phyloP scores from a whole-genome alignment of 37 sponge, comb jelly and placozoan species.

The Ephydatia muelleri region DNA sequence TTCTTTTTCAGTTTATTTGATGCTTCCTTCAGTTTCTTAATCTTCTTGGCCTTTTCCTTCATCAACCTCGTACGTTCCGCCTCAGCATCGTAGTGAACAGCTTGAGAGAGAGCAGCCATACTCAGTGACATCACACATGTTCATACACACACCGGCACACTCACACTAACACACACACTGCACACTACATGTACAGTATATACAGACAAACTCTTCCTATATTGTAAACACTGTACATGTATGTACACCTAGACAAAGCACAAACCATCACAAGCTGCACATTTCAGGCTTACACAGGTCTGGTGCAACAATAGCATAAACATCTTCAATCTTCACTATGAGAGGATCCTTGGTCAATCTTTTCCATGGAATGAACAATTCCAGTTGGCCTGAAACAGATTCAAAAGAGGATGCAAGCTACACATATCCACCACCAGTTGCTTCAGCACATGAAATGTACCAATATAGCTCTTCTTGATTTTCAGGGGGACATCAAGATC shows the following conservation, averaged over 20 bases:
- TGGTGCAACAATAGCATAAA: conserved; percentile 68
- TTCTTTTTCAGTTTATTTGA: conserved; percentile 66
- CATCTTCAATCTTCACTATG: conserved; percentile 63
- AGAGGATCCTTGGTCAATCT: conserved; percentile 70
- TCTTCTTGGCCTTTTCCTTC: conserved; percentile 67
- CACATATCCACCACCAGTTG: not conserved
- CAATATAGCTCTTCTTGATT: conserved; percentile 63
- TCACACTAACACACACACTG: conserved; percentile 1
- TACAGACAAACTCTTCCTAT: not conserved
- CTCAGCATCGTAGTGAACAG: conserved; percentile 50
- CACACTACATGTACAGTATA: not conserved
- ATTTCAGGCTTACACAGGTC: conserved; percentile 25
- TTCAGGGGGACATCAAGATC: conserved; percentile 63
- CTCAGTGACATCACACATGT: not conserved
- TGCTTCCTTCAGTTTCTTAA: conserved; percentile 59
- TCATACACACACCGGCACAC: not conserved
- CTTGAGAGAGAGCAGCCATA: not conserved
- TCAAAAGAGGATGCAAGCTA: not conserved
- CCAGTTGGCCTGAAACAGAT: conserved; percentile 55
- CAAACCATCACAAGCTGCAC: not conserved
- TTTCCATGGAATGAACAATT: conserved; percentile 86
- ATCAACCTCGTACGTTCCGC: conserved; percentile 45
- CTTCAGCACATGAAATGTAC: conserved; percentile 20
- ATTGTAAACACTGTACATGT: too few relatives aligned
- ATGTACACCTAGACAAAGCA: not conserved